Evolutionary conservation across 1,140 invertebrate genomes (phyloP), one percentile per base, ranked within the genome.

Genomic region (Pseudomyrmex cubaensis): DNA sequence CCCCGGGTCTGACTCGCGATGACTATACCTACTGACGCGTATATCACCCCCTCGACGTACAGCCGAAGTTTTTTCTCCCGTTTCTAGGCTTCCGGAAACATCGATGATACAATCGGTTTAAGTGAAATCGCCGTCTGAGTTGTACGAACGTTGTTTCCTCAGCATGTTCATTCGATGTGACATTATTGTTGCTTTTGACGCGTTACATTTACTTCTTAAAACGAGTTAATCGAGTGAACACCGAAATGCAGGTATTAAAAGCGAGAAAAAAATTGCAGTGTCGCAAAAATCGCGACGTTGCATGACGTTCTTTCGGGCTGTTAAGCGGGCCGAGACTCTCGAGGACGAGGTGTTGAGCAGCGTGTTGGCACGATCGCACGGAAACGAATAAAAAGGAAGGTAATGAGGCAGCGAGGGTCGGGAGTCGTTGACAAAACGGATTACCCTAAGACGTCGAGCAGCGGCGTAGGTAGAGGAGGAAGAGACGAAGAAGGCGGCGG

Each of bases 371-470:
- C 7, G 78, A 87, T 63, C 22, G 54, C 57, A 8, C 67, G 59
- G 35, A 63, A 57, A 87, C 75, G 87, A 85, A 89, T 86, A 86
- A 90, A 87, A 88, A 88, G 89, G 69, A 85, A 84, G 90, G 87
- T 92, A 93, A 93, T 90, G 92, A 93, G 91, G 85, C 87, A 84
- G 73, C 85, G 86, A 87, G 87, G 84, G 87, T 89, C 74, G 89
- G 63, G 59, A 90, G 85, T 89, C 90, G 92, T 93, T 94, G 93
- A 94, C 93, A 93, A 93, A 93, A 93, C 90, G 90, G 93, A 94
- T 93, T 94, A 94, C 72, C 83, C 85, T 83, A 87, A 89, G 88
- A 90, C 77, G 85, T 50, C 72, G 73, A 78, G 52, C 73, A 57
- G 46, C 20, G 50, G 70, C 25, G 72, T 46, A 74, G 77, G 75